phyloP scores from a whole-genome alignment of 2,888 invertebrate genomes.

The Lutraria lutraria region DNA sequence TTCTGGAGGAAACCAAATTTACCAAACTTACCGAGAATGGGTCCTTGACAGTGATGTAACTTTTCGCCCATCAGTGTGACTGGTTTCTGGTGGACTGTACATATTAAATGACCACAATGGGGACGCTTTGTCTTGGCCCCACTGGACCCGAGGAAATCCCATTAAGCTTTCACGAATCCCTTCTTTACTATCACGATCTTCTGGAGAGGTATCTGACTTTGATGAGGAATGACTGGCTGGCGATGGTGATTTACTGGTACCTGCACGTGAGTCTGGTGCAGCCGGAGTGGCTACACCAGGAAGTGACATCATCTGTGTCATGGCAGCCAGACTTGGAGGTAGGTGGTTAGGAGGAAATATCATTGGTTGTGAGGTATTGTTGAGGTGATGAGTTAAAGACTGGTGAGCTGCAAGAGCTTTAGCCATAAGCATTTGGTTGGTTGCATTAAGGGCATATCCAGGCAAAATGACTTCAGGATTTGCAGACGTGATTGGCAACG shows the following conservation, averaged over 20 bases:
- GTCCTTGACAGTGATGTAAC: slow-evolving; percentile 84
- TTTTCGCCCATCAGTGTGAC: slow-evolving; percentile 80
- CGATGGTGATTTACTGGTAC: slow-evolving; percentile 67
- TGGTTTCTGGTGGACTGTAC: slow-evolving; percentile 66
- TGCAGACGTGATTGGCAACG: slow-evolving; percentile 31
- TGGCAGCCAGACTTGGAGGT: slow-evolving; percentile 70
- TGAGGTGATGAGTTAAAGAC: slow-evolving; percentile 62
- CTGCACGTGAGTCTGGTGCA: slow-evolving; percentile 45
- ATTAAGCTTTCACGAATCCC: slow-evolving; percentile 73
- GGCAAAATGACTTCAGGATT: slow-evolving; percentile 46
- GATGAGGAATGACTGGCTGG: slow-evolving; percentile 69
- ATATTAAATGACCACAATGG: slow-evolving; percentile 67
- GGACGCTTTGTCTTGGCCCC: slow-evolving; percentile 68
- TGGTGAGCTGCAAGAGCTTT: slow-evolving; percentile 69
- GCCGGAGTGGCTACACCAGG: slow-evolving; percentile 49
- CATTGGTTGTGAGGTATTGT: slow-evolving; percentile 67
- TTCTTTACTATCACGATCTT: slow-evolving; percentile 60
- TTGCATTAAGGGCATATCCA: slow-evolving; percentile 58
- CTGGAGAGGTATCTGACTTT: slow-evolving; percentile 68
- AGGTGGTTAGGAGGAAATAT: slow-evolving; percentile 64
- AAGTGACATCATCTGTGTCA: slow-evolving; percentile 70
- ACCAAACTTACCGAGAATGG: slow-evolving; percentile 82
- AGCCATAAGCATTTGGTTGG: slow-evolving; percentile 67
- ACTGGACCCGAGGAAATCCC: slow-evolving; percentile 78
- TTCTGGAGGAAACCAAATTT: not conserved